phyloP scores from a whole-genome alignment of 2,888 invertebrate species.

The Euzophera pinguis region DNA sequence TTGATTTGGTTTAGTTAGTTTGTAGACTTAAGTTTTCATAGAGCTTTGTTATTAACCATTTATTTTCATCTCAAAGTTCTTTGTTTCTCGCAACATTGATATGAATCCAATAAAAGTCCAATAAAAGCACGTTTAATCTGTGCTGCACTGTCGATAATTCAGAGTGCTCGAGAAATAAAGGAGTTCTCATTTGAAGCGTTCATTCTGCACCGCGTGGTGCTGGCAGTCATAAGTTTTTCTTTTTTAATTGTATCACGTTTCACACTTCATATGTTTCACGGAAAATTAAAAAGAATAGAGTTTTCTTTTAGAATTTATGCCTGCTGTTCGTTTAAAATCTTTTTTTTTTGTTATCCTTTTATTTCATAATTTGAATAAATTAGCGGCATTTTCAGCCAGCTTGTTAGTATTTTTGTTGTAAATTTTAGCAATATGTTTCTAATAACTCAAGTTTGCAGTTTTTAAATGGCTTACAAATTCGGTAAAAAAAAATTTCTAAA shows the following conservation, averaged over 20 bases:
- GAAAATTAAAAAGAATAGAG: background rate
- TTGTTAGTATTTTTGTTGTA: no score
- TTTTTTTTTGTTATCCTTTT: no score
- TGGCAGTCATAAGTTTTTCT: background rate
- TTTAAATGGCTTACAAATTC: no score
- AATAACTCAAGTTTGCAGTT: no score
- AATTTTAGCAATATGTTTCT: no score
- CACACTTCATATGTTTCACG: background rate
- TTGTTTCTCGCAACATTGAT: background rate
- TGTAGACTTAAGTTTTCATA: no score
- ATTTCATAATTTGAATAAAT: no score
- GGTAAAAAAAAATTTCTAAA: no score
- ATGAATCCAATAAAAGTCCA: background rate
- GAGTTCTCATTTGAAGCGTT: background rate
- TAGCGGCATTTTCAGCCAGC: no score
- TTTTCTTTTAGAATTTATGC: background rate
- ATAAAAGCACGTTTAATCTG: slow-evolving; percentile 3
- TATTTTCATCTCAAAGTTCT: background rate
- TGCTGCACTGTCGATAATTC: slow-evolving; percentile 3
- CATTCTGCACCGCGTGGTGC: background rate
- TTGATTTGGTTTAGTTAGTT: no score
- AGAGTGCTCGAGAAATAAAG: background rate
- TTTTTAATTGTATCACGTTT: slow-evolving; percentile 5
- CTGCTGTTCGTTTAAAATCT: no score
- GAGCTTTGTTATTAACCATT: no score